Conservation (phyloP, 2,888 invertebrate species). For the Eristalis arbustorum region DNA sequence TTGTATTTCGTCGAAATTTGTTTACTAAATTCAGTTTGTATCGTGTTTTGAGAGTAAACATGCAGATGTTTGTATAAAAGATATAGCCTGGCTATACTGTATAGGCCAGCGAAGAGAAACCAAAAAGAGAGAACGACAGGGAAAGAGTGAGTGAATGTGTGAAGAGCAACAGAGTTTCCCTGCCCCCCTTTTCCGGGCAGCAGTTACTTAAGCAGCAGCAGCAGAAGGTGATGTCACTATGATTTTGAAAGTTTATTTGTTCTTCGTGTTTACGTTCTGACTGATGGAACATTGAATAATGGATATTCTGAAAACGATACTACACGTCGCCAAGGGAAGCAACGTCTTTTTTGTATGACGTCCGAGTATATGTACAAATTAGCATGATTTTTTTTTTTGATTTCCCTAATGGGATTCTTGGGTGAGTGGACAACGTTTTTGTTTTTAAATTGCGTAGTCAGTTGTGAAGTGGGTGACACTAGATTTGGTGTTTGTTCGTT, state of each 20-base stretch:
- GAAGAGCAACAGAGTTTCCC: neutral
- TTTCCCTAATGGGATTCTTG: no score
- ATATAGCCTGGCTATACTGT: neutral
- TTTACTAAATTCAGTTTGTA: slow-evolving; percentile 40
- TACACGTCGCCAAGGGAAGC: neutral
- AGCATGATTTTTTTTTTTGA: no score
- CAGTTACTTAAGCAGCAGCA: neutral
- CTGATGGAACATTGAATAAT: neutral
- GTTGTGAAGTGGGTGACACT: no score
- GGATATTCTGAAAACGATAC: neutral
- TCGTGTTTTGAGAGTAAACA: slow-evolving; percentile 31
- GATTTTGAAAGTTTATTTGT: slow-evolving; percentile 26
- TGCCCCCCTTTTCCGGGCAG: neutral
- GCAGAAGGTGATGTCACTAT: slow-evolving; percentile 46
- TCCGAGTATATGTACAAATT: no score
- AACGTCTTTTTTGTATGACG: neutral
- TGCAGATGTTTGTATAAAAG: neutral
- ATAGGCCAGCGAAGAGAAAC: neutral
- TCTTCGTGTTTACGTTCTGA: slow-evolving; percentile 1
- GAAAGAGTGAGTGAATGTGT: neutral
- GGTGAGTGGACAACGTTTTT: no score
- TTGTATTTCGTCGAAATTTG: slow-evolving; percentile 20
- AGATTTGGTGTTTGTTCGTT: no score
- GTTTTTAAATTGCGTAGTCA: no score
- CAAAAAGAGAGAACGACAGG: neutral